phyloP scores from a whole-genome alignment of 2,113 vertebrate species.

The Brachypteracias leptosomus region DNA sequence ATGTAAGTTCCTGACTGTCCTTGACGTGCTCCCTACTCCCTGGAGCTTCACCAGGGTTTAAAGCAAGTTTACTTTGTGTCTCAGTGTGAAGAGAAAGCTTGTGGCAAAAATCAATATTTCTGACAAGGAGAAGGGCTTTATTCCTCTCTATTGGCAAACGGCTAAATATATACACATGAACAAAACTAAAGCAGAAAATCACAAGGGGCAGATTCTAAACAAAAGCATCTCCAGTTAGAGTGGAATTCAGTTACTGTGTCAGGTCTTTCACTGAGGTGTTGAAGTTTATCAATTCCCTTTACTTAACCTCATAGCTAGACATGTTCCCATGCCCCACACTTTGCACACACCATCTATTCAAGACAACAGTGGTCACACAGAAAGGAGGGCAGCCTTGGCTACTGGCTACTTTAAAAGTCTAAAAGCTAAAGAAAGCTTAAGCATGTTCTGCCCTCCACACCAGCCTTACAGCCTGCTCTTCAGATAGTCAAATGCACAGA shows the following conservation, averaged over 20 bases:
- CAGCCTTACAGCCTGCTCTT: background rate
- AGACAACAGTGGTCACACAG: background rate
- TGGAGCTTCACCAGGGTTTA: background rate
- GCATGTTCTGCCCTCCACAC: background rate
- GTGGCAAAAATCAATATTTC: background rate
- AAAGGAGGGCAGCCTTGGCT: background rate
- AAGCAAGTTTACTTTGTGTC: background rate
- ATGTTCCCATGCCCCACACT: accelerated
- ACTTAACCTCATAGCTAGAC: background rate
- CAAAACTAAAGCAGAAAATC: background rate
- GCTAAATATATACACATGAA: background rate
- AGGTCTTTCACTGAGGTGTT: background rate
- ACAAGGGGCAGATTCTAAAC: background rate
- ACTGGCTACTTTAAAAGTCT: background rate
- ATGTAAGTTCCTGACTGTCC: background rate
- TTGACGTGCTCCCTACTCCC: background rate
- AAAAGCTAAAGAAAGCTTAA: background rate
- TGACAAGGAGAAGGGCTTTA: background rate
- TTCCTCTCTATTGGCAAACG: background rate
- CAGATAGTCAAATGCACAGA: background rate
- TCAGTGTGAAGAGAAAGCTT: background rate
- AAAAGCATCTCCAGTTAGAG: background rate
- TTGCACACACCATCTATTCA: accelerated
- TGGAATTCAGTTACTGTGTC: background rate
- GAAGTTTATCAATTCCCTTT: background rate